phyloP scores from a whole-genome alignment of 2,113 vertebrate genomes.

The Centropus unirufus region DNA sequence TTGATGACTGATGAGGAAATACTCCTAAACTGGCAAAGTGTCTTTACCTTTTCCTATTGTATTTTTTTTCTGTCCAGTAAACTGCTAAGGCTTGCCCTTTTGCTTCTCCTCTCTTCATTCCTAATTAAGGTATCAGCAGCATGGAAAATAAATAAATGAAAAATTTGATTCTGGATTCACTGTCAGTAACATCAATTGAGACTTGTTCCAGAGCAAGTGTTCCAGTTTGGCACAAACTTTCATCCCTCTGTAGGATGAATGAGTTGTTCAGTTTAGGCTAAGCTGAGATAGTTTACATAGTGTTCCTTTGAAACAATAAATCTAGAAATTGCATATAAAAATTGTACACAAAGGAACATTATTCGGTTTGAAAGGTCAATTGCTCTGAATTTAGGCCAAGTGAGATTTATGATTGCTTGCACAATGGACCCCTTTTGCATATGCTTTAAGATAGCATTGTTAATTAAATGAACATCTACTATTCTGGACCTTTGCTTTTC shows the following conservation, averaged over 20 bases:
- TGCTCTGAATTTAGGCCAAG: constrained; percentile 6
- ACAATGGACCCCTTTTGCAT: constrained; percentile 8
- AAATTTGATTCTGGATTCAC: neutral
- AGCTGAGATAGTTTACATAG: neutral
- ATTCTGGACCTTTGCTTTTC: neutral
- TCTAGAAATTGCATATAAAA: constrained; percentile 22
- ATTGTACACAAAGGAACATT: neutral
- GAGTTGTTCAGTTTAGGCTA: neutral
- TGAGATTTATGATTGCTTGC: constrained; percentile 29
- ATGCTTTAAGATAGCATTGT: neutral
- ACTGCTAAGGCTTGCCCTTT: neutral
- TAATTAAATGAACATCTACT: constrained; percentile 20
- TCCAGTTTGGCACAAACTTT: neutral
- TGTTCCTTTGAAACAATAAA: constrained; percentile 19
- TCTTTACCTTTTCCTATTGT: neutral
- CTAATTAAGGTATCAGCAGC: neutral
- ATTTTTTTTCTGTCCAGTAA: neutral
- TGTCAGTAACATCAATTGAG: neutral
- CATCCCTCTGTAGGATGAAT: neutral
- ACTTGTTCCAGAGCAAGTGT: neutral
- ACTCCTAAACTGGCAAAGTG: neutral
- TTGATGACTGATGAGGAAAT: neutral
- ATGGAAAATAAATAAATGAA: neutral
- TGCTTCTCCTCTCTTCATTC: neutral
- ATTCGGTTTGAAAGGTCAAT: constrained; percentile 36